A percentile compares a stretch with the other conserved stretches of the same genome.
phyloP scores from a whole-genome alignment of 2,797 vertebrate genomes.

The Platyrinchus mystaceus region DNA sequence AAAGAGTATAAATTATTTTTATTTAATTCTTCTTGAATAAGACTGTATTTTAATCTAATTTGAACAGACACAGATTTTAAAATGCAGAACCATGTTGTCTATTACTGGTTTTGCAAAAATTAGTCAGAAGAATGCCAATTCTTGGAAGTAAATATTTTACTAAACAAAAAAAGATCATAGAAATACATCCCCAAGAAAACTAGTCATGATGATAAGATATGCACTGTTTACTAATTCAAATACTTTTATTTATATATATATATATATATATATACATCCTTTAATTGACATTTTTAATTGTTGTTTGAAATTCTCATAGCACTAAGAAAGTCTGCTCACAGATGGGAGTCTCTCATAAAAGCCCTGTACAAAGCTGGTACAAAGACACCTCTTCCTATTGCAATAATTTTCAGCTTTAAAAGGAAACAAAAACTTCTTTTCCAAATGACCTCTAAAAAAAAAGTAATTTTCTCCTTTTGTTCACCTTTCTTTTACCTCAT shows the following conservation, averaged over 20 bases:
- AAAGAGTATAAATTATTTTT: not conserved
- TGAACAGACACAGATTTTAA: not conserved
- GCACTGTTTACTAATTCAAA: not conserved
- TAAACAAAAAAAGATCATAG: not conserved
- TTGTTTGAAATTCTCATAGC: not conserved
- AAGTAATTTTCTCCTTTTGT: not conserved
- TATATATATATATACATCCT: rapidly evolving
- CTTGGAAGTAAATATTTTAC: not conserved
- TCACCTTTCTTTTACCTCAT: not conserved
- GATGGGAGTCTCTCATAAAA: not conserved
- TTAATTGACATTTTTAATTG: not conserved
- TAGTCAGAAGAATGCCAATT: not conserved
- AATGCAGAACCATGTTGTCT: not conserved
- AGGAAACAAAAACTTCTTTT: not conserved
- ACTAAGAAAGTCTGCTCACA: not conserved
- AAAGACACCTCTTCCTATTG: not conserved
- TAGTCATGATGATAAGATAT: not conserved
- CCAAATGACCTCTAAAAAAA: not conserved
- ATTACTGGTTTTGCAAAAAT: not conserved
- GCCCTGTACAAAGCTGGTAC: not conserved
- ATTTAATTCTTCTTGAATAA: not conserved
- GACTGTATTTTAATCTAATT: not conserved
- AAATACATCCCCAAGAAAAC: not conserved
- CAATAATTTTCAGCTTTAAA: not conserved
- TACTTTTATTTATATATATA: not conserved